These are phyloP conservation scores for Balanococcus diminutus DNA, from an alignment of 2,888 invertebrate species.

Conservation along the genomic window DNA sequence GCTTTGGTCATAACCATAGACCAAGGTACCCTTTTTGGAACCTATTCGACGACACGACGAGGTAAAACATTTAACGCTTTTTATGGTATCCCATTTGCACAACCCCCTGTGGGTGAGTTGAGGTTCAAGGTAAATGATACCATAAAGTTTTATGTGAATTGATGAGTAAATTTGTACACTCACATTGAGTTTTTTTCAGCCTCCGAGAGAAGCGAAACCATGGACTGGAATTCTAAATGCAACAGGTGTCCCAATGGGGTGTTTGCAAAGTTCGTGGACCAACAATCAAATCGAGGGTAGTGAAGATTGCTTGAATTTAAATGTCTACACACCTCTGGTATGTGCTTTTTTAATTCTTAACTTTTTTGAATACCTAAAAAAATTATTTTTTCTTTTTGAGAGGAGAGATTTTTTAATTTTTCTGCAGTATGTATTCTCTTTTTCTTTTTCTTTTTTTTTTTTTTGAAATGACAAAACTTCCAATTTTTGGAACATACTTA, in stretches of 20 bases:
- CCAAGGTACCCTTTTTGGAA: not conserved
- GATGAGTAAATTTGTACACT: not conserved
- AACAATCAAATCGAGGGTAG: constrained; percentile 66
- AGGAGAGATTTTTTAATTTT: no score
- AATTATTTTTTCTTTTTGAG: no score
- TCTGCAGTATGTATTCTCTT: no score
- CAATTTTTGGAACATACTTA: no score
- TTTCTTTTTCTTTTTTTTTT: no score
- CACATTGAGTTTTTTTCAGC: not conserved
- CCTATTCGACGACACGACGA: not conserved
- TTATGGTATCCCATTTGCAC: constrained; percentile 26
- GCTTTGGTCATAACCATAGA: not conserved
- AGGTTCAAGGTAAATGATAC: constrained; percentile 4
- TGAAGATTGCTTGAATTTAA: constrained; percentile 66
- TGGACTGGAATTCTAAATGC: constrained; percentile 64
- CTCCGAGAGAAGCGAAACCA: constrained; percentile 7
- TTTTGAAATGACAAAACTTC: no score
- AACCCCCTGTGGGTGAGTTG: constrained; percentile 2
- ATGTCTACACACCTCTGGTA: constrained; percentile 63
- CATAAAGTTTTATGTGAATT: no score
- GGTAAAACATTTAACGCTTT: not conserved
- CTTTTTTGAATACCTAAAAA: no score
- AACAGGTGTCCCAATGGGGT: constrained; percentile 61
- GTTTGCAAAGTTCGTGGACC: constrained; percentile 62
- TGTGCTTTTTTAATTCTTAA: no score